A percentile compares a stretch with the other conserved stretches of the same genome.
These are phyloP conservation scores for Syngnathoides biaculeatus DNA, from an alignment of 2,113 vertebrate species.

Conservation along the genomic window DNA sequence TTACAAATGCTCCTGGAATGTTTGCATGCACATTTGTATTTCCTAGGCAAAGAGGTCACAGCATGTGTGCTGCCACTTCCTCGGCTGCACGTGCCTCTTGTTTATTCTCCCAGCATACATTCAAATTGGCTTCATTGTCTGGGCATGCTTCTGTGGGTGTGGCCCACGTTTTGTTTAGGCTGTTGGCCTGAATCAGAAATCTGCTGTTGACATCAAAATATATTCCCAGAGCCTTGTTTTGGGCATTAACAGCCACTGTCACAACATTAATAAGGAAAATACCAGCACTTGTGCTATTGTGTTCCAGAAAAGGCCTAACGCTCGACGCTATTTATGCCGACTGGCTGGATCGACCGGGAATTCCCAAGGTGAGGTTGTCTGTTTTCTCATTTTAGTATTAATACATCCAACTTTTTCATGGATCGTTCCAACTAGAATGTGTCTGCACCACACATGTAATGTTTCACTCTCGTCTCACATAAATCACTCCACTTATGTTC, in stretches of 20 bases:
- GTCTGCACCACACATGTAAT: constrained; percentile 2
- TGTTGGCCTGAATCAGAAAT: constrained; percentile 36
- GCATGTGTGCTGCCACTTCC: constrained; percentile 14
- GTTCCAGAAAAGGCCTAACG: constrained; percentile 82
- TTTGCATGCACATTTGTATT: constrained; percentile 35
- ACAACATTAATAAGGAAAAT: constrained; percentile 47
- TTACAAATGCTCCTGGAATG: constrained; percentile 9
- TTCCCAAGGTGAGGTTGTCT: constrained; percentile 80
- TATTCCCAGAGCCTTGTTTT: constrained; percentile 54
- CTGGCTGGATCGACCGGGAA: constrained; percentile 89
- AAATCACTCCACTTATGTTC: constrained; percentile 8
- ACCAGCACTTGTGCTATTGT: constrained; percentile 60
- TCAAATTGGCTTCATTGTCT: constrained; percentile 32
- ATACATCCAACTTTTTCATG: background rate
- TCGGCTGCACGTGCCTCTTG: constrained; percentile 5
- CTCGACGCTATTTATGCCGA: constrained; percentile 80
- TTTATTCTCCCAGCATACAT: constrained; percentile 14
- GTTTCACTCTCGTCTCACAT: background rate
- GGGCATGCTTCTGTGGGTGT: constrained; percentile 45
- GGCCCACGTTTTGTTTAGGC: constrained; percentile 51
- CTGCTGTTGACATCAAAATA: constrained; percentile 24
- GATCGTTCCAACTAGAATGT: background rate
- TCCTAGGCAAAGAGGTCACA: constrained; percentile 21
- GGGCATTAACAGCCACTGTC: constrained; percentile 49
- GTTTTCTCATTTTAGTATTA: constrained; percentile 11